phyloP scores from a whole-genome alignment of 2,888 invertebrate species.

The Agriotes lineatus region DNA sequence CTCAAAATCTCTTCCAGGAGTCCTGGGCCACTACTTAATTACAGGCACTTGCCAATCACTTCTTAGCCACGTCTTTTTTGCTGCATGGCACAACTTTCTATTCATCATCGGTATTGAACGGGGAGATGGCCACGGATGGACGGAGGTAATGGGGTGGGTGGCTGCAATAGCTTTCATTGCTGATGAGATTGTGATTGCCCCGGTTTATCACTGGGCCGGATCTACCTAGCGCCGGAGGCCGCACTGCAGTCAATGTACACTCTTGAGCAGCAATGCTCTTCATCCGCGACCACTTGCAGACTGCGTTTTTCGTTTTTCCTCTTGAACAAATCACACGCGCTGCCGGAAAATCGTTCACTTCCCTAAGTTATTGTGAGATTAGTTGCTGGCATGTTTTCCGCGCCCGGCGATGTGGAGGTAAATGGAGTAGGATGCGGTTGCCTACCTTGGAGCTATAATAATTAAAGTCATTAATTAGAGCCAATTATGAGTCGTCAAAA shows the following conservation, averaged over 20 bases:
- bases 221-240: constrained; percentile 55
- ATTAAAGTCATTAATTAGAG: too few relatives aligned
- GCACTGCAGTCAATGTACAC: constrained; percentile 55
- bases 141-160: constrained; percentile 57
- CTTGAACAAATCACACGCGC: too few relatives aligned
- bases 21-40: too few relatives aligned
- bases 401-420: too few relatives aligned
- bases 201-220: constrained; percentile 62
- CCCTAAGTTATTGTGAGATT: too few relatives aligned
- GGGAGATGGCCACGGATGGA: constrained; percentile 41
- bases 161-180: constrained; percentile 62
- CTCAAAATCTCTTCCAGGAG: too few relatives aligned
- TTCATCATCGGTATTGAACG: constrained; percentile 45
- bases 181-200: constrained; percentile 64
- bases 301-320: constrained; percentile 8
- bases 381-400: too few relatives aligned
- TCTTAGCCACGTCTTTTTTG: not conserved
- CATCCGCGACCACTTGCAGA: constrained; percentile 3
- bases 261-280: constrained; percentile 42
- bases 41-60: not conserved
- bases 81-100: constrained; percentile 28
- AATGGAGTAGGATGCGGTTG: too few relatives aligned
- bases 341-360: too few relatives aligned
- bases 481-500: too few relatives aligned
- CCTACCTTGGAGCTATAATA: too few relatives aligned